phyloP scores from a whole-genome alignment of 2,113 vertebrate species.

The Podocnemis expansa region DNA sequence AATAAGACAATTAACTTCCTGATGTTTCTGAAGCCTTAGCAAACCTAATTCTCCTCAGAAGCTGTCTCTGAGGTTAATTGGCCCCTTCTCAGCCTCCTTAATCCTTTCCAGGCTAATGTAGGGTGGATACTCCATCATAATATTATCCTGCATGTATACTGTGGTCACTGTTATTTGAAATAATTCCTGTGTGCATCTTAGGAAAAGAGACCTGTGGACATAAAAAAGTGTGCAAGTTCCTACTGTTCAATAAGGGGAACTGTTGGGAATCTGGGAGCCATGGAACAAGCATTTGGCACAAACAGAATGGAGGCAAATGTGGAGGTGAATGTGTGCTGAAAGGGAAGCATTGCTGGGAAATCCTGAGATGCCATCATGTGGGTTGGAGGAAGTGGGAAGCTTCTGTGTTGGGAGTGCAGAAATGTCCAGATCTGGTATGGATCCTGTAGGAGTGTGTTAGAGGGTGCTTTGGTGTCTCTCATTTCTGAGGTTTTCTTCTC shows the following conservation, averaged over 20 bases:
- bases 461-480: background rate
- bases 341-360: conserved; percentile 38
- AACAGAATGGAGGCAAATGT: background rate
- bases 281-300: background rate
- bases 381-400: background rate
- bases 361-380: background rate
- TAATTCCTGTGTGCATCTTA: background rate
- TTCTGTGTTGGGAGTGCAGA: background rate
- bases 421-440: background rate
- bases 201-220: background rate
- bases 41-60: background rate
- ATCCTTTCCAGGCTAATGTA: background rate
- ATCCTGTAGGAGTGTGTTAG: background rate
- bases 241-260: background rate
- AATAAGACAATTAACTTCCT: background rate
- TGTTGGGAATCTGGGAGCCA: background rate
- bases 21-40: background rate
- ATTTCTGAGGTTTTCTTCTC: conserved; percentile 23
- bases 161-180: background rate
- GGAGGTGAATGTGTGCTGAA: background rate
- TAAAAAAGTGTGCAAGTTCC: background rate
- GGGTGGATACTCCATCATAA: background rate
- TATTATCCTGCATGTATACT: background rate
- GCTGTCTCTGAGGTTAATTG: background rate
- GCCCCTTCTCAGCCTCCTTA: background rate